Base-by-base conservation (phyloP, 2,113 vertebrate species). In the Trogon melanurus region DNA sequence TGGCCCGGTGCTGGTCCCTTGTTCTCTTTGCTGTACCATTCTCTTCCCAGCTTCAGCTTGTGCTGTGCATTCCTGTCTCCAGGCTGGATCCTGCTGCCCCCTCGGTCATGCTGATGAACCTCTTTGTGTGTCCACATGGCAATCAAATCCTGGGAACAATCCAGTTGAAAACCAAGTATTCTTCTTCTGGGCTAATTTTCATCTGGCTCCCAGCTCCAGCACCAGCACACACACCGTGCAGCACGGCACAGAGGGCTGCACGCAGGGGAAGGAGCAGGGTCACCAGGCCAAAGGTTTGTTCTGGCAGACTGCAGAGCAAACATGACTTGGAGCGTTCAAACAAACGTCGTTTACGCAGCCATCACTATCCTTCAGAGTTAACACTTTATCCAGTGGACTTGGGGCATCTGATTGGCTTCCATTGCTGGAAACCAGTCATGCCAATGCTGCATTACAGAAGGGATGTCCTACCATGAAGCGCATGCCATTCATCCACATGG, bases 201-300 rank as follows among this genome's bases (percentile, higher is more conserved):
- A n/a, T 64, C 57, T 48, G 51, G 57, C 57, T 84, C 36, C 85
- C 85, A 90, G 64, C 65, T 83, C 32, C 51, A 47, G 85, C 48
- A 64, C 64, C 58, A 47, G 72, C 2, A 3, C 3, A 2, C 16
- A 20, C 56, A 20, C 26, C 0, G 0, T 44, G 67, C 69, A 83
- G 32, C 60, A 27, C 1, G 0, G 85, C 75, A 70, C 60, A 51
- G 64, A 36, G 53, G 8, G 13, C 5, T 90, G 64, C 50, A 66
- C 4, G 6, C 36, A 62, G 57, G 51, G n/a, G 25, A 78, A 73
- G 32, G 30, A 70, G 48, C 11, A 86, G 38, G 26, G 65, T 91
- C 94, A 93, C 51, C 54, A 45, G 70, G 91, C 41, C 74, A 92
- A 93, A 89, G 83, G 75, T 90, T 91, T 56, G 36, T 84, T 87